These are phyloP conservation scores for Monomorium pharaonis DNA, from an alignment of 1,140 invertebrate genomes.

Conservation along the genomic window DNA sequence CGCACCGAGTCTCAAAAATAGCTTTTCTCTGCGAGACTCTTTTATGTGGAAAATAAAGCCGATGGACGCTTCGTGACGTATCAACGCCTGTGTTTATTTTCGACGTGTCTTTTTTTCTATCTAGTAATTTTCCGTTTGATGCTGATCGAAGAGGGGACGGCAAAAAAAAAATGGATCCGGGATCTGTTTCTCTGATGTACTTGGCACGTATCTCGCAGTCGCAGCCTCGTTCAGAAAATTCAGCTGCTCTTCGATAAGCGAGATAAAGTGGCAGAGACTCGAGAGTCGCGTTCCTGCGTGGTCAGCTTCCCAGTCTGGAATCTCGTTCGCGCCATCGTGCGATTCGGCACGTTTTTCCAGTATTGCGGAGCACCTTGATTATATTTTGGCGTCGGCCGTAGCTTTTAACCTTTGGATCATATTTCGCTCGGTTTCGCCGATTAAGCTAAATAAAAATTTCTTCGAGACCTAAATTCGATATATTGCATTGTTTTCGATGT, in stretches of 20 bases:
- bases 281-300: conserved; percentile 61
- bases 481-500: neutral
- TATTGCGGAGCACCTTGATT: conserved; percentile 10
- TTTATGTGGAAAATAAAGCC: neutral
- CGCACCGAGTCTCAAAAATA: conserved; percentile 9
- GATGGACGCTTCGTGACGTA: neutral
- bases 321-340: conserved; percentile 55
- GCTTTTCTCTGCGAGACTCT: neutral
- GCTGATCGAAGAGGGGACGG: neutral
- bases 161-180: conserved; percentile 41
- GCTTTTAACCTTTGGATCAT: neutral
- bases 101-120: neutral
- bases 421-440: neutral
- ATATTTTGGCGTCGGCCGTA: neutral
- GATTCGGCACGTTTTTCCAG: conserved; percentile 69
- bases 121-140: neutral
- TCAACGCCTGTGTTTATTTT: neutral
- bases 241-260: conserved; percentile 58
- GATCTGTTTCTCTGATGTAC: conserved; percentile 10
- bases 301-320: conserved; percentile 49
- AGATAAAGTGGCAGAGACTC: conserved; percentile 59
- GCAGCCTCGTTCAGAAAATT: conserved; percentile 61
- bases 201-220: conserved; percentile 43
- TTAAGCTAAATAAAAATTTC: neutral
- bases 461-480: neutral